phyloP scores from a whole-genome alignment of 1,140 invertebrate species.

The Pachyrhynchus sulphureomaculatus region DNA sequence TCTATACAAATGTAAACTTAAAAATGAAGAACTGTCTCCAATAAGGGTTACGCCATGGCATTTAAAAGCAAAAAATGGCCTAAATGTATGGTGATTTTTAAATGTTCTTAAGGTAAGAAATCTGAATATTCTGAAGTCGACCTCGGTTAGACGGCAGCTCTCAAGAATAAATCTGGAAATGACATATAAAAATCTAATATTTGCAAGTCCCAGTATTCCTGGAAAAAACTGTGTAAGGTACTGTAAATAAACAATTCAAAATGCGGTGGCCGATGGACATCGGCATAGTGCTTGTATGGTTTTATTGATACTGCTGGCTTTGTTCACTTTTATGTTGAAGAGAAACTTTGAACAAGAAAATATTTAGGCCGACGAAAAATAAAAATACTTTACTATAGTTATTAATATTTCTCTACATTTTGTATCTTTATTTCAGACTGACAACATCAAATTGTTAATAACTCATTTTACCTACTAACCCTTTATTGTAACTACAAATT shows the following conservation, averaged over 20 bases:
- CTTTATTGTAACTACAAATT: too few species aligned
- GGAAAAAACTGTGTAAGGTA: constrained; percentile 21
- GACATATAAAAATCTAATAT: constrained; percentile 29
- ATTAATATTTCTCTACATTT: too few species aligned
- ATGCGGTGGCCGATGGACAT: too few species aligned
- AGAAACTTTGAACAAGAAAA: too few species aligned
- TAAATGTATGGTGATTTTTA: constrained; percentile 23
- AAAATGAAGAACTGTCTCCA: constrained; percentile 1
- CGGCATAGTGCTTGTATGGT: too few species aligned
- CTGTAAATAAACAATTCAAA: neutral
- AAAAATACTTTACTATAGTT: too few species aligned
- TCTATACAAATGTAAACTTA: constrained; percentile 12
- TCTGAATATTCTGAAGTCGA: constrained; percentile 23
- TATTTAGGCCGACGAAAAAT: too few species aligned
- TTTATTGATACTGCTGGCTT: too few species aligned
- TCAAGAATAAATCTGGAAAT: constrained; percentile 28
- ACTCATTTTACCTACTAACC: too few species aligned
- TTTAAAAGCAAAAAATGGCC: constrained; percentile 8
- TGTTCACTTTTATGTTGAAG: too few species aligned
- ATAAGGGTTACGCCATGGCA: neutral
- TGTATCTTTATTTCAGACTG: too few species aligned
- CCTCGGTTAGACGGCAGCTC: constrained; percentile 22
- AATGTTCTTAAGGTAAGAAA: constrained; percentile 14
- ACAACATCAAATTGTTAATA: too few species aligned
- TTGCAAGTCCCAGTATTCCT: constrained; percentile 9